A percentile compares a stretch with the other conserved stretches of the same genome.
phyloP scores from a whole-genome alignment of 2,888 invertebrate species.

The Hydropsyche betteni region DNA sequence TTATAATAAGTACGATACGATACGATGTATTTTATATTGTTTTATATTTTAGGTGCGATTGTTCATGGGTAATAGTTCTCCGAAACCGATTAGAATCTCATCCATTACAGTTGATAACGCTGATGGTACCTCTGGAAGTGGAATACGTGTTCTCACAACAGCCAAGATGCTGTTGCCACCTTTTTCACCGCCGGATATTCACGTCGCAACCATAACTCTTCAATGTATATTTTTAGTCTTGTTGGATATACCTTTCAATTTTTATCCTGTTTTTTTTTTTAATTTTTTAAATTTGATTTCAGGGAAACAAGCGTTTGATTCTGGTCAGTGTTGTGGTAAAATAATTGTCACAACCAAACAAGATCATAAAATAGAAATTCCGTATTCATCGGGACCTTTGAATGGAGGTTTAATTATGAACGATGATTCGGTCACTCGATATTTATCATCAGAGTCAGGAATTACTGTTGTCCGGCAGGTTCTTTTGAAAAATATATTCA shows the following conservation, averaged over 20 bases:
- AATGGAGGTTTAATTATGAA: constrained; percentile 67
- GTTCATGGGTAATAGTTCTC: constrained; percentile 58
- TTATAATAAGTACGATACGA: neutral
- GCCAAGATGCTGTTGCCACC: constrained; percentile 62
- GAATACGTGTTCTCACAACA: constrained; percentile 14
- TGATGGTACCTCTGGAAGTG: constrained; percentile 53
- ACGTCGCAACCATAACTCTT: constrained; percentile 74
- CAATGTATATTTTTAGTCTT: constrained; percentile 74
- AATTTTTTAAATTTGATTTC: neutral
- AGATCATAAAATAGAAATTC: constrained; percentile 66
- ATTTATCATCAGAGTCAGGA: constrained; percentile 48
- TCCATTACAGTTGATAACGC: constrained; percentile 51
- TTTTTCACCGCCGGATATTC: constrained; percentile 68
- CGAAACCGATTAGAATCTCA: constrained; percentile 52
- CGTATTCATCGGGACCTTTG: constrained; percentile 70
- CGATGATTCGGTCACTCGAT: constrained; percentile 65
- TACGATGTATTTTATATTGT: neutral
- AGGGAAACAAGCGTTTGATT: constrained; percentile 68
- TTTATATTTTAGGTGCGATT: constrained; percentile 54
- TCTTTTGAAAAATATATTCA: constrained; percentile 76
- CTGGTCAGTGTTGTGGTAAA: constrained; percentile 67
- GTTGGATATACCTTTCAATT: neutral
- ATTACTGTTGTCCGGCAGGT: constrained; percentile 63
- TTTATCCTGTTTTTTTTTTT: too few species aligned
- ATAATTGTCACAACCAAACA: constrained; percentile 65